Conservation (phyloP, 2,113 vertebrate genomes). For the Catharus minimus region DNA sequence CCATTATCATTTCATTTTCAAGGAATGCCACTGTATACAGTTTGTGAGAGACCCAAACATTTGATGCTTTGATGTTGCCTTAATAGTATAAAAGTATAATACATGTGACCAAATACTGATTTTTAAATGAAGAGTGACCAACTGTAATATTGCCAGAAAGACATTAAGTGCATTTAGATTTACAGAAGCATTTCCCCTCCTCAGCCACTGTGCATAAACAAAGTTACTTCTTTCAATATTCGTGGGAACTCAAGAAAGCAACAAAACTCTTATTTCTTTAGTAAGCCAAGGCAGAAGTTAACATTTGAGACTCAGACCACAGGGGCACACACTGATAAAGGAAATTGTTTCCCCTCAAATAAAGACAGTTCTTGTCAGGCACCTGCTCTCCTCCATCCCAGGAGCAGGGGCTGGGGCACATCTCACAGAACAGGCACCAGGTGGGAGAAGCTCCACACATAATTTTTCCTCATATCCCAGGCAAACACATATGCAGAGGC, state of each 20-base stretch:
- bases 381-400: not conserved
- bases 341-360: not conserved
- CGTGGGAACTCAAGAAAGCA: not conserved
- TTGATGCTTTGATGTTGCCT: not conserved
- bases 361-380: not conserved
- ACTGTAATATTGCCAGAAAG: not conserved
- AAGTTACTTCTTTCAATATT: not conserved
- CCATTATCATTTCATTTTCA: not conserved
- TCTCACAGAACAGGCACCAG: too few species aligned
- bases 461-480: not conserved
- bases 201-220: not conserved
- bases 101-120: not conserved
- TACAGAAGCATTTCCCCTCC: not conserved
- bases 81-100: not conserved
- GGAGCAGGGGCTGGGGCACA: too few species aligned
- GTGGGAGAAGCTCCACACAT: not conserved
- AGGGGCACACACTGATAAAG: conserved; percentile 2
- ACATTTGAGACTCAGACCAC: not conserved
- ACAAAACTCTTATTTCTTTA: conserved; percentile 3
- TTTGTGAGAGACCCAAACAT: not conserved
- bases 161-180: not conserved
- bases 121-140: too few species aligned
- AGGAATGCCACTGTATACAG: not conserved
- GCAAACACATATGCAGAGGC: not conserved
- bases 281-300: conserved; percentile 50